Conservation (phyloP, 2,797 vertebrate genomes). For the Semotilus atromaculatus region DNA sequence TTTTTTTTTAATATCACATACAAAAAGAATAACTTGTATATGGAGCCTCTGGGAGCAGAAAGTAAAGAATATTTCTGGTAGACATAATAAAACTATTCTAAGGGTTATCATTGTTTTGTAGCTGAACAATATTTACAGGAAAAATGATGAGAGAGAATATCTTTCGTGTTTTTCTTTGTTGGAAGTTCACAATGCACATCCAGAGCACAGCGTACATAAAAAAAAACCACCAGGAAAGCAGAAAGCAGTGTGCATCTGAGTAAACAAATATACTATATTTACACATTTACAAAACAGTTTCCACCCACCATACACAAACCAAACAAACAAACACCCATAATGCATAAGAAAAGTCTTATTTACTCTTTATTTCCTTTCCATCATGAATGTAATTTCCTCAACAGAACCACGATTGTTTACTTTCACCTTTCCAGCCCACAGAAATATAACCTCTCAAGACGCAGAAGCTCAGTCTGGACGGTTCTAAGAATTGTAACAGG, state of each 20-base stretch:
- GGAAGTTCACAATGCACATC: constrained; percentile 23
- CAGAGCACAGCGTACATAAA: constrained; percentile 10
- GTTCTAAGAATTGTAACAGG: background rate
- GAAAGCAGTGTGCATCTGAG: background rate
- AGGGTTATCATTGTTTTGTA: constrained; percentile 34
- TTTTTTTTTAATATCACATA: constrained; percentile 9
- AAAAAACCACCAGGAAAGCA: background rate
- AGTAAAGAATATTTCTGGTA: constrained; percentile 14
- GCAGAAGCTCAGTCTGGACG: background rate
- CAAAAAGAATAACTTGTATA: constrained; percentile 21
- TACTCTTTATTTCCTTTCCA: background rate
- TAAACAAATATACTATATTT: constrained; percentile 44
- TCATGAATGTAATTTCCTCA: background rate
- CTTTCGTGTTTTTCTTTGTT: constrained; percentile 19
- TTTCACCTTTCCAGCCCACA: background rate
- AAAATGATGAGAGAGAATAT: constrained; percentile 29
- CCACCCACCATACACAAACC: background rate
- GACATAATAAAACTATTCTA: constrained; percentile 42
- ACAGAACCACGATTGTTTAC: background rate
- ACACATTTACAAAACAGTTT: constrained; percentile 24
- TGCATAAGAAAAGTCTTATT: too few relatives aligned
- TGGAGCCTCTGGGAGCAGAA: background rate
- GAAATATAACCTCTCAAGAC: background rate
- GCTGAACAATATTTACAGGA: constrained; percentile 47
- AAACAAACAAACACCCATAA: constrained; percentile 2